These are phyloP conservation scores for Drosophila varians DNA, from an alignment of 1,140 invertebrate genomes.

Conservation along the genomic window DNA sequence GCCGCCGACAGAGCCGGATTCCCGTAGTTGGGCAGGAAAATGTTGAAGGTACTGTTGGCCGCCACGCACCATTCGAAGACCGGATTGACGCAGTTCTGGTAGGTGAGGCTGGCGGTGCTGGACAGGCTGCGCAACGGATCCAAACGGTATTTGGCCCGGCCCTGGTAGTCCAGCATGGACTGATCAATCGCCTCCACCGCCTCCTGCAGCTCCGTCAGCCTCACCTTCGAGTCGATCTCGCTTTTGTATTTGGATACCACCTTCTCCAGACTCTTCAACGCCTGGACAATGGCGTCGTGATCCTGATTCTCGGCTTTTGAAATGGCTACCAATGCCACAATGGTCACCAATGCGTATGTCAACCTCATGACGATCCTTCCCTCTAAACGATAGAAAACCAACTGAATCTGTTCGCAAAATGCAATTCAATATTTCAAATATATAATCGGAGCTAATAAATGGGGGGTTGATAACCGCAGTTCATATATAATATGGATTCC, in stretches of 20 bases:
- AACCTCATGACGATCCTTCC: too few relatives aligned
- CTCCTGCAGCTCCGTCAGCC: background rate
- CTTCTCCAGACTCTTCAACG: background rate
- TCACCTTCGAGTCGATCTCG: background rate
- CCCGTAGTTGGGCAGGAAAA: background rate
- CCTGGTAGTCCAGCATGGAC: background rate
- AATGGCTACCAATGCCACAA: too few relatives aligned
- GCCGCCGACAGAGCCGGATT: background rate
- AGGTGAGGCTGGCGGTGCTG: background rate
- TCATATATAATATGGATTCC: too few relatives aligned
- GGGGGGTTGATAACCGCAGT: too few relatives aligned
- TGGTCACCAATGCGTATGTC: too few relatives aligned
- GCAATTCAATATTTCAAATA: too few relatives aligned
- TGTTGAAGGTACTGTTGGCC: background rate
- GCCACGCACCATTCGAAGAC: background rate
- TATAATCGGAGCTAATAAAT: too few relatives aligned
- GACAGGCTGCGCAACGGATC: background rate
- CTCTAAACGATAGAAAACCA: too few relatives aligned
- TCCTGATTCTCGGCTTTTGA: background rate
- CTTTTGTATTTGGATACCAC: background rate
- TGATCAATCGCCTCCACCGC: background rate
- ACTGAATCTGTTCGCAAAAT: too few relatives aligned
- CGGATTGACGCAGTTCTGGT: background rate
- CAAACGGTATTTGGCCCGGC: background rate
- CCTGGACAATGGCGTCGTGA: background rate